Percentiles rank a stretch among this genome's conserved stretches.
These are phyloP conservation scores for Capreolus pygargus DNA, from an alignment of 2,113 vertebrate species.

Conservation along the genomic window DNA sequence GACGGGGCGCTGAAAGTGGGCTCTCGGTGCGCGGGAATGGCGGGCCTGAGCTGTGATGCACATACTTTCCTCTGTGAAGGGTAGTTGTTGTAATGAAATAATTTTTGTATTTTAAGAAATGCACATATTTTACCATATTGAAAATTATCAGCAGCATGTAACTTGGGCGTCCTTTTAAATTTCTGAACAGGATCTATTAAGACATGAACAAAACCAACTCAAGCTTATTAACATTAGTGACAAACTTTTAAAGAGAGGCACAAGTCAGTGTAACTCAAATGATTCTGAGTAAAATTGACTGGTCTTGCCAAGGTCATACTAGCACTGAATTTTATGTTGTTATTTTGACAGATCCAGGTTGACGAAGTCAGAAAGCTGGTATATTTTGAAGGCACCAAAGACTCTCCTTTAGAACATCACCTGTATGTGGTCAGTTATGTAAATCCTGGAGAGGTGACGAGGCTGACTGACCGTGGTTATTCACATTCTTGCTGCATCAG, in stretches of 20 bases:
- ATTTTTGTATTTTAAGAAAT: conserved; percentile 25
- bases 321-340: neutral
- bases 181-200: neutral
- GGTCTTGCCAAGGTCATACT: neutral
- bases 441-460: conserved; percentile 82
- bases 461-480: conserved; percentile 84
- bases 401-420: conserved; percentile 87
- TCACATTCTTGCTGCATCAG: conserved; percentile 86
- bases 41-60: neutral
- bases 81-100: conserved; percentile 1
- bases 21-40: neutral
- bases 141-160: neutral
- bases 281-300: neutral
- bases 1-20: neutral
- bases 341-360: conserved; percentile 83
- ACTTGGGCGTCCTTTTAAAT: neutral
- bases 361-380: conserved; percentile 85
- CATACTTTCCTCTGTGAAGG: neutral
- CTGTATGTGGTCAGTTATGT: conserved; percentile 84
- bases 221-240: neutral
- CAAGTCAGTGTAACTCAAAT: neutral
- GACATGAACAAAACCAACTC: conserved; percentile 8
- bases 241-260: neutral
- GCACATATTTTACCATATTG: neutral
- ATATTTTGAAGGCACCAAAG: conserved; percentile 88